phyloP scores from a whole-genome alignment of 2,113 vertebrate species.

The Malurus melanocephalus region DNA sequence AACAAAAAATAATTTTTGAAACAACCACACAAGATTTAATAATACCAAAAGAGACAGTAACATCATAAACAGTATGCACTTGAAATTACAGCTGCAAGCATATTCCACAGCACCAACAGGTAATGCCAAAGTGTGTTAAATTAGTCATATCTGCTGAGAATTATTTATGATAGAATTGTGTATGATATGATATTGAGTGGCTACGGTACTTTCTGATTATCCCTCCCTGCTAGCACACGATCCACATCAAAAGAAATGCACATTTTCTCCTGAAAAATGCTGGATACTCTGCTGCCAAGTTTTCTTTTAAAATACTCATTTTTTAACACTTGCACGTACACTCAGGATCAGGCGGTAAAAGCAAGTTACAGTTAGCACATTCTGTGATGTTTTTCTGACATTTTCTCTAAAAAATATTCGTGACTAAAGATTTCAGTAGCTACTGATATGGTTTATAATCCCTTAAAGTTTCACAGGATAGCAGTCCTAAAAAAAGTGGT shows the following conservation, averaged over 20 bases:
- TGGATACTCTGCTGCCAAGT: constrained; percentile 31
- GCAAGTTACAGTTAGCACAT: constrained; percentile 7
- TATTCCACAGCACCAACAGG: neutral
- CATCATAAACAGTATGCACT: neutral
- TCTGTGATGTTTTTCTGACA: constrained; percentile 38
- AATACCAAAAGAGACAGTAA: neutral
- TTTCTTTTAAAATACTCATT: constrained; percentile 14
- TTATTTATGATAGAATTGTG: neutral
- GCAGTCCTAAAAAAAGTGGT: neutral
- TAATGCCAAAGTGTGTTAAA: neutral
- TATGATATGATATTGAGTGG: neutral
- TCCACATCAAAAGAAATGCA: neutral
- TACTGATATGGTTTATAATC: constrained; percentile 6
- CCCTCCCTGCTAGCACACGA: neutral
- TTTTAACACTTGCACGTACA: constrained; percentile 34
- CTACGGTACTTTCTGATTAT: neutral
- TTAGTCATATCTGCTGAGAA: neutral
- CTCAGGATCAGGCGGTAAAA: neutral
- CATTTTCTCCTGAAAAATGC: constrained; percentile 6
- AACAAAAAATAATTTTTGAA: neutral
- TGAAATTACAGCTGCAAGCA: neutral
- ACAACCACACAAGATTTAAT: neutral
- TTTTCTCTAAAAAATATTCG: neutral
- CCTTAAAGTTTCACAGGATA: constrained; percentile 12
- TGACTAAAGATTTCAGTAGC: constrained; percentile 31